Percentiles rank a stretch among this genome's conserved stretches.
phyloP scores from a whole-genome alignment of 2,797 vertebrate genomes.

The Pteropus rufus region DNA sequence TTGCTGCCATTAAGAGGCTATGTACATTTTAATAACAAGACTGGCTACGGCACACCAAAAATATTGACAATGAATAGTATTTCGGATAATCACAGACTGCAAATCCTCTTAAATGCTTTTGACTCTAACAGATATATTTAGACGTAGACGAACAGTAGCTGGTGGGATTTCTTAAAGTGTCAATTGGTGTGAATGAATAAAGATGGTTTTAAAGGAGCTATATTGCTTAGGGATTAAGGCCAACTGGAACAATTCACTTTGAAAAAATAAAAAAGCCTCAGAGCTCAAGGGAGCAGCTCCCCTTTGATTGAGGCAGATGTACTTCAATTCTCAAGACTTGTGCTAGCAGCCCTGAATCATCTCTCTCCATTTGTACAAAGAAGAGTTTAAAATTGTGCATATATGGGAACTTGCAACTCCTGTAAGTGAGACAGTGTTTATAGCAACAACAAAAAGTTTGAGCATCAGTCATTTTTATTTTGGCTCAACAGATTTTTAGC shows the following conservation, averaged over 20 bases:
- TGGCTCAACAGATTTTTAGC: constrained; percentile 73
- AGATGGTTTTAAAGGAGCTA: constrained; percentile 66
- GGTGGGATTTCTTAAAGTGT: constrained; percentile 56
- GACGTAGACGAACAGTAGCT: constrained; percentile 47
- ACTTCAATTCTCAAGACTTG: not conserved
- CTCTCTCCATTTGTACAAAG: not conserved
- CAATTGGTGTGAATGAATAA: constrained; percentile 69
- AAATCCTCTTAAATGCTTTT: constrained; percentile 65
- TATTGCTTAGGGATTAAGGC: constrained; percentile 54
- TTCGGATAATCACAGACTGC: constrained; percentile 62
- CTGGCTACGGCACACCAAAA: constrained; percentile 48
- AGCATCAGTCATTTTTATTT: constrained; percentile 73
- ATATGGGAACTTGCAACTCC: not conserved
- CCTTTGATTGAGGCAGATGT: not conserved
- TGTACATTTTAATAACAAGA: constrained; percentile 44
- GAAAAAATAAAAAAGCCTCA: not conserved
- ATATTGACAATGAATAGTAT: constrained; percentile 64
- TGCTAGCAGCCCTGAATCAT: not conserved
- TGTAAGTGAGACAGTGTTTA: constrained; percentile 30
- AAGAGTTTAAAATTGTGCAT: constrained; percentile 24
- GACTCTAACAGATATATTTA: constrained; percentile 66
- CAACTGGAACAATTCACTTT: constrained; percentile 66
- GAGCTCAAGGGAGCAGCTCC: not conserved
- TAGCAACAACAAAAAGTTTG: constrained; percentile 32
- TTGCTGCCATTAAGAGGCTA: constrained; percentile 14